Evolutionary conservation across 2,888 invertebrate species (phyloP), one percentile per base, ranked within the genome.

Genomic region (Standfussiana lucernea): DNA sequence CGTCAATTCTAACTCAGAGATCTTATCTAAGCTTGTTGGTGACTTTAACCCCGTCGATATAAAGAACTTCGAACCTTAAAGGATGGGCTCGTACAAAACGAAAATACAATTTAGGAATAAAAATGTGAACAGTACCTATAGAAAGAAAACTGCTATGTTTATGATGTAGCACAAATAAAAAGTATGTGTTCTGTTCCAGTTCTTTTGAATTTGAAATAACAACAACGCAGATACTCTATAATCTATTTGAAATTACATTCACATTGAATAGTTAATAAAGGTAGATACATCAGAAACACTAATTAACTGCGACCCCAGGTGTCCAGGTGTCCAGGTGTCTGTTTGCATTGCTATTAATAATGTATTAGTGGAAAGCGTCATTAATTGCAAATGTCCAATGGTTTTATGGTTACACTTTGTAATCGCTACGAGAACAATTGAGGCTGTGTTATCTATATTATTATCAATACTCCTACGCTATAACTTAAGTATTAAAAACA

Each of bases 361-460:
- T 85, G 56, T 56, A 87, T 87, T 70, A 80, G 75, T 74, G 62
- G 84, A 87, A 82, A 87, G 82, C 78, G 75, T 80, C 77, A 87
- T 84, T 84, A 80, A 84, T 84, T 77, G 75, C 50, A 50, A 77
- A 67, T 75, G 77, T 65, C 66, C 74, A 69, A 40, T 85, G 75
- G 71, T 76, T 78, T 73, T 77, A 75, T 69, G 40, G 50, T 67
- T 70, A 83, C 64, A 71, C 35, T 80, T 65, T 47, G 70, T 67
- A 67, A 83, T 67, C 62, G 62, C 42, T 32, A 35, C 42, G 62
- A 71, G 66, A 67, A 83, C 72, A 73, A 83, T 80, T 64, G 40
- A 71, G 53, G 67, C 32, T 79, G 56, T 37, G n/a, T 64, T 40
- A 82, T 79, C 69, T 61, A 42, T 72, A 24, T 80, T 45, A 66